Evolutionary conservation across 2,797 vertebrate genomes (phyloP), one percentile per base, ranked within the genome.

Genomic region (Alca torda): DNA sequence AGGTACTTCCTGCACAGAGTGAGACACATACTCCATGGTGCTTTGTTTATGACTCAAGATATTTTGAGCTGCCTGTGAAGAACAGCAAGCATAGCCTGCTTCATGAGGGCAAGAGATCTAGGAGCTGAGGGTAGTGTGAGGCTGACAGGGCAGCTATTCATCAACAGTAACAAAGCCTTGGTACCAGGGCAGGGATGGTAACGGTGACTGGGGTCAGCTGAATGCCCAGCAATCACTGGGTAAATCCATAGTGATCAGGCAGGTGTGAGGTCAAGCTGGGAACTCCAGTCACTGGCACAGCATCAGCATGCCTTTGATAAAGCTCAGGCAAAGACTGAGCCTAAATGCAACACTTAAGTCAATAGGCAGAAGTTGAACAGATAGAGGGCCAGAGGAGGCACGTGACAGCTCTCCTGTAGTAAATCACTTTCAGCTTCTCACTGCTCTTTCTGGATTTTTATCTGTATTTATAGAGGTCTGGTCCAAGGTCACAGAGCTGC

Each of bases 101-200:
- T 6, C 7, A 39, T 35, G 26, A 68, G 7, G 11, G 5, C 60
- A 78, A 60, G n/a, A 7, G 11, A 65, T 20, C n/a, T 59, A 26
- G 30, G 46, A 76, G 26, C 26, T 65, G 35, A 70, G n/a, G 31
- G 15, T 54, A 6, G 8, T 46, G 14, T n/a, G 51, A 59, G 18
- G 4, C 28, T 59, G 39, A 37, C 6, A 64, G 18, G 6, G 31
- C 33, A 72, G 30, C 30, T 28, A 43, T 28, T 70, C 39, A 76
- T 25, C 39, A 51, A 23, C 12, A 37, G 6, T 17, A 39, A 17
- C 1, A 1, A 60, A 70, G 5, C 5, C 13, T 69, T 0, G 0
- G 6, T 60, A 70, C 3, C 2, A 33, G 16, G 30, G 5, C 16
- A 83, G 15, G 4, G 37, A 39, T 30, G 9, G 9, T 28, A 51